A percentile compares a stretch with the other conserved stretches of the same genome.
Conservation (phyloP, 2,113 vertebrate genomes). For the Neolamprologus fasciatus region DNA sequence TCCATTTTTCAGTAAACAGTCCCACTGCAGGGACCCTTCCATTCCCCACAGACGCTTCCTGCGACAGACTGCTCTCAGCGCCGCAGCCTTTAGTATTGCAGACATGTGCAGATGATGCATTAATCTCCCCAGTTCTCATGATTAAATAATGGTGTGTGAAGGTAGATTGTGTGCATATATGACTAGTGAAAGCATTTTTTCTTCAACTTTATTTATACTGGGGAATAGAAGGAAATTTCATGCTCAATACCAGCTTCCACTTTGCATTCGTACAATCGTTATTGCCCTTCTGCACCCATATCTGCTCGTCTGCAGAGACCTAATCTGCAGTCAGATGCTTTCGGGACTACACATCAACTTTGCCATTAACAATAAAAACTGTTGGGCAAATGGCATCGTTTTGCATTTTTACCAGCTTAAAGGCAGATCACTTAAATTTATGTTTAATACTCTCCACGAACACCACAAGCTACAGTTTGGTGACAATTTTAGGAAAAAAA, state of each 20-base stretch:
- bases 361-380: background rate
- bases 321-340: background rate
- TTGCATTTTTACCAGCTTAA: background rate
- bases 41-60: background rate
- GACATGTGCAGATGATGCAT: slow-evolving; percentile 1
- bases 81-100: background rate
- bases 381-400: background rate
- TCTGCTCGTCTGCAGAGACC: background rate
- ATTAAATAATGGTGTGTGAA: background rate
- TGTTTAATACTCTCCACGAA: background rate
- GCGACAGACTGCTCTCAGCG: background rate
- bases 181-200: background rate
- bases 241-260: background rate
- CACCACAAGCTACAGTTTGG: background rate
- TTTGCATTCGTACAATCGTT: background rate
- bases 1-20: slow-evolving; percentile 32
- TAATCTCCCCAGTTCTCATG: slow-evolving; percentile 1
- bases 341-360: background rate
- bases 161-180: background rate
- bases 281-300: background rate
- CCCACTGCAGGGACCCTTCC: slow-evolving; percentile 12
- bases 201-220: background rate
- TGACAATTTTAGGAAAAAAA: background rate
- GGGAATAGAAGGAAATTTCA: background rate
- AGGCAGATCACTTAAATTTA: background rate